Percentiles rank a stretch among this genome's conserved stretches.
Conservation (phyloP, 1,140 invertebrate genomes). For the Ooceraea biroi region DNA sequence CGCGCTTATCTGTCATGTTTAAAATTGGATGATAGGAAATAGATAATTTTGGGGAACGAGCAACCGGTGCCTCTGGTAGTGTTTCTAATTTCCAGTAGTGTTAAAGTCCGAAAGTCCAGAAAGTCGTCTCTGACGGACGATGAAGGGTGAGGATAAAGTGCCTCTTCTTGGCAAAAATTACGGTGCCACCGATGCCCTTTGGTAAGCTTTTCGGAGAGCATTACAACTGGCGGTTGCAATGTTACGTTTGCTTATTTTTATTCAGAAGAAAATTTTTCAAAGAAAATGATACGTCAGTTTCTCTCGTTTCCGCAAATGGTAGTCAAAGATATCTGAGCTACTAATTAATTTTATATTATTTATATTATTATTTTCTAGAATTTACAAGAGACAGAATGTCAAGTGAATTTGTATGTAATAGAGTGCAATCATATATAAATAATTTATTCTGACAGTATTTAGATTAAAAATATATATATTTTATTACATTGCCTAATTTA, state of each 20-base stretch:
- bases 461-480: too few species aligned
- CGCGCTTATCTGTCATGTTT: constrained; percentile 15
- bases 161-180: constrained; percentile 68
- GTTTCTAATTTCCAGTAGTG: not conserved
- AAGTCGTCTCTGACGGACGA: constrained; percentile 39
- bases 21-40: not conserved
- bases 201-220: constrained; percentile 68
- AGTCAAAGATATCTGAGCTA: too few species aligned
- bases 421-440: too few species aligned
- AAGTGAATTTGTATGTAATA: too few species aligned
- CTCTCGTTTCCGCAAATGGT: too few species aligned
- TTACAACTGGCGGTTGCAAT: not conserved
- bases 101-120: not conserved
- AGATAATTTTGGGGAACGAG: constrained; percentile 4
- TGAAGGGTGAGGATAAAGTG: constrained; percentile 69
- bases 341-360: too few species aligned
- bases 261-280: not conserved
- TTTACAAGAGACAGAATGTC: too few species aligned
- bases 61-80: too few species aligned
- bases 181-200: constrained; percentile 53
- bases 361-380: too few species aligned
- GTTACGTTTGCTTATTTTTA: not conserved
- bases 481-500: too few species aligned
- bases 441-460: too few species aligned
- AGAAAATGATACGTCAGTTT: too few species aligned